Conservation (phyloP, 2,113 vertebrate species). For the Pterocles gutturalis region DNA sequence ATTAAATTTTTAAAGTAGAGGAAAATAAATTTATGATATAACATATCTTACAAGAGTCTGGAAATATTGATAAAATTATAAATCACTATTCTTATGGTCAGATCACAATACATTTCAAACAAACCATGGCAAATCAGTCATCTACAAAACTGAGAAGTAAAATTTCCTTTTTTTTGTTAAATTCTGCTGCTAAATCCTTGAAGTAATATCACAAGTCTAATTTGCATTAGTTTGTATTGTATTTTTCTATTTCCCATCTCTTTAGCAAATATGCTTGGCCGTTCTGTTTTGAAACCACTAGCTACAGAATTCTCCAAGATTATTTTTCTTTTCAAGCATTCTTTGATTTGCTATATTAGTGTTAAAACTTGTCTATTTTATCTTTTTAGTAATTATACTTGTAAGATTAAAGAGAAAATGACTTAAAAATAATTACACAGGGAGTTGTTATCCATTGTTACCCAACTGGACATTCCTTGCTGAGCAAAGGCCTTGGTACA, state of each 20-base stretch:
- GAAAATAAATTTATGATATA: background rate
- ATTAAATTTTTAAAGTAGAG: background rate
- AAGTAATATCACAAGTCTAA: background rate
- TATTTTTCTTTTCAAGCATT: background rate
- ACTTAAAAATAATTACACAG: background rate
- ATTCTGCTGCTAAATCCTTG: background rate
- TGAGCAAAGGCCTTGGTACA: background rate
- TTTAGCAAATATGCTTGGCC: background rate
- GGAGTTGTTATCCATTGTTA: background rate
- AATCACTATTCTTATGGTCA: background rate
- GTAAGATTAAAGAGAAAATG: background rate
- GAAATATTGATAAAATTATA: background rate
- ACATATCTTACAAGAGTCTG: background rate
- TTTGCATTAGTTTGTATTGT: background rate
- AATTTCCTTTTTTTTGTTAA: background rate
- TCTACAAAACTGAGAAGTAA: background rate
- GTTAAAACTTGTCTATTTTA: background rate
- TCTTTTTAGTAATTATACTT: background rate
- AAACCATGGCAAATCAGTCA: background rate
- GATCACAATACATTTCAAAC: background rate
- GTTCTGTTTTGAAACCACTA: background rate
- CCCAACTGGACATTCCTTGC: background rate
- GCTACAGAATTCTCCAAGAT: background rate
- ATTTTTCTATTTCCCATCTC: background rate
- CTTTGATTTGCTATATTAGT: background rate